A percentile compares a stretch with the other conserved stretches of the same genome.
Evolutionary conservation across 2,888 invertebrate species (phyloP).

Genomic region (Flexamia atlantica): DNA sequence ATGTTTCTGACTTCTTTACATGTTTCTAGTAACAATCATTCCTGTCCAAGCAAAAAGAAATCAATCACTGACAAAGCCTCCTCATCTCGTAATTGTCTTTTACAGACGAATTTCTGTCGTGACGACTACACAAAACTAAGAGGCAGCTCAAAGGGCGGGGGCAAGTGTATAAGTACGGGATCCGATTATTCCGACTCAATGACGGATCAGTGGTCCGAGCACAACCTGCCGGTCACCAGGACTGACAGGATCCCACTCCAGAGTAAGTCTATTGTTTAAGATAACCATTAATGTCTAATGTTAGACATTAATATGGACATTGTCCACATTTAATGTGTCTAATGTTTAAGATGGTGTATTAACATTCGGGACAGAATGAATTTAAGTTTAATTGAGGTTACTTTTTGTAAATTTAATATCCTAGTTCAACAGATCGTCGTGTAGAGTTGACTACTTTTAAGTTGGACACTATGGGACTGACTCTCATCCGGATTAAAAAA

Average conservation of each 20-base stretch:
- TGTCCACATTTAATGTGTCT: too few species aligned
- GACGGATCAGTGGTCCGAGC: constrained; percentile 70
- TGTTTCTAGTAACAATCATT: constrained; percentile 10
- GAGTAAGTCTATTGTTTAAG: constrained; percentile 63
- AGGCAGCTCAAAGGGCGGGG: constrained; percentile 69
- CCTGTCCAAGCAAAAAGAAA: constrained; percentile 24
- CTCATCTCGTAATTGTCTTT: constrained; percentile 49
- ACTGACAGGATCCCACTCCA: constrained; percentile 67
- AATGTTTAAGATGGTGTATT: too few species aligned
- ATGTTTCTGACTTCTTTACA: neutral
- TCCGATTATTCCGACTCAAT: constrained; percentile 72
- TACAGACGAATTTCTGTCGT: constrained; percentile 69
- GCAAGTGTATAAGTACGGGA: constrained; percentile 70
- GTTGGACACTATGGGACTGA: too few species aligned
- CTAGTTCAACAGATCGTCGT: too few species aligned
- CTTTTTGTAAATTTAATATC: too few species aligned
- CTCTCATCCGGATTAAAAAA: too few species aligned
- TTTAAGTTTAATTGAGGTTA: too few species aligned
- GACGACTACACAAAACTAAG: constrained; percentile 71
- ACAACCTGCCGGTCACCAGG: constrained; percentile 64
- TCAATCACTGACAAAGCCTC: neutral
- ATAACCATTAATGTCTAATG: too few species aligned
- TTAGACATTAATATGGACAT: too few species aligned
- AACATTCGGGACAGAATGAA: too few species aligned
- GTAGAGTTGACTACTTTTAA: too few species aligned